Evolutionary conservation across 2,797 vertebrate genomes (phyloP).

Genomic region (Sebastes paucispinis): DNA sequence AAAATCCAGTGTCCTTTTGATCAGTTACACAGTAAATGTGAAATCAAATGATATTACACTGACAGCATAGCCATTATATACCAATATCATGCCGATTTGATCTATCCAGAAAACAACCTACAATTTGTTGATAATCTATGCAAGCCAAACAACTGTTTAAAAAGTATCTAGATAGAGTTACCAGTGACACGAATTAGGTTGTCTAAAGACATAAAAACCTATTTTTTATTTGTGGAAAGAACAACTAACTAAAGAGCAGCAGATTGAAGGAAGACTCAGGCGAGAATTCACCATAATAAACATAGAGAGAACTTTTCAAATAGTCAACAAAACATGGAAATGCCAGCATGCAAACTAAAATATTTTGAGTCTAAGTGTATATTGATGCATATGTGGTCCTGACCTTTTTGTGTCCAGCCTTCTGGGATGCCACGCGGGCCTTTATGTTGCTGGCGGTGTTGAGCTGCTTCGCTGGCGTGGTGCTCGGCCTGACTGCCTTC

Average conservation of each 20-base stretch:
- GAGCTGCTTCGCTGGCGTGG: conserved; percentile 81
- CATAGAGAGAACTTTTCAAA: background rate
- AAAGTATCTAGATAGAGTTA: background rate
- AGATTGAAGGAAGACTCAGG: background rate
- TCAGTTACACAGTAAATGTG: background rate
- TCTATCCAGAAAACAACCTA: background rate
- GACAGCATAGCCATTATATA: background rate
- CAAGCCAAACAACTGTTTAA: background rate
- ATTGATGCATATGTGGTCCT: background rate
- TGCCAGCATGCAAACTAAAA: background rate
- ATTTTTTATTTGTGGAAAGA: background rate
- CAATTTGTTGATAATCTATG: background rate
- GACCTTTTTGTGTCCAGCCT: conserved; percentile 66
- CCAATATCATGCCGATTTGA: background rate
- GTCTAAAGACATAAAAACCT: background rate
- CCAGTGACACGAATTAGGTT: no score
- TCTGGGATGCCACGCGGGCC: conserved; percentile 88
- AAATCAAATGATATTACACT: background rate
- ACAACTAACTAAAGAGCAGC: background rate
- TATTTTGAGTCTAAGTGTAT: background rate
- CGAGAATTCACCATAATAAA: background rate
- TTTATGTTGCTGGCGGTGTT: conserved; percentile 89
- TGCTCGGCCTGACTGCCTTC: conserved; percentile 81
- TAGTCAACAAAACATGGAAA: background rate
- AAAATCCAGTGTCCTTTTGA: background rate